Base-by-base conservation (phyloP, 1,140 invertebrate genomes). In the Caerostris extrusa region DNA sequence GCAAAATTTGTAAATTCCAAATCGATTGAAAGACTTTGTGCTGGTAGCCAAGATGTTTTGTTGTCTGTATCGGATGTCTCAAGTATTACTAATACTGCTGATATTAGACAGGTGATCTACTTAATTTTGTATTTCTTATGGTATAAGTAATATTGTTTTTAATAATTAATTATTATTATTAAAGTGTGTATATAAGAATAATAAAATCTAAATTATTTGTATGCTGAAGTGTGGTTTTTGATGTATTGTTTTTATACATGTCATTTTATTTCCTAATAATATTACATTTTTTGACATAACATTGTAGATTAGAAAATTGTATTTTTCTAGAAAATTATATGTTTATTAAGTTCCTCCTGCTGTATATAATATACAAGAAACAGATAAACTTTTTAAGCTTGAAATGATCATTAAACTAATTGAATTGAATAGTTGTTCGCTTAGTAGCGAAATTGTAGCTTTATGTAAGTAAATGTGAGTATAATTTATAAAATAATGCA, bases 61-160 rank as follows among this genome's bases (percentile, higher is more conserved):
- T 19, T 17, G 17, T 10, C 34, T 12, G 19, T 56, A 10, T 12
- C 19, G 77, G 92, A 93, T 88, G 64, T 89, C 5, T 93, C 92
- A 61, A 64, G 12, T 57, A 61, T 89, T 61, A 89, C 53, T 71
- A 8, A 6, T 14, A n/a, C 14, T 61, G 6, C 34, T 81, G 92
- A 93, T 89, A 88, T 89, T 8, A 93, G 89, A 67, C 92, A 93
- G 92, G 92, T 93, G 58, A 19, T 88, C 7, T 50, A 10, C 34
- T 88, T 14, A 50, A 14, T 57, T 50, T 81, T 60, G 17, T 81
- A 53, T 53, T 6, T 7, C 7, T 81, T 53, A 10, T 81, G 50
- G 14, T 7, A 10, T 50, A 81, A 53, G 10, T 50, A 50, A 10
- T n/a, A 77, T 77, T 77, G 14, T 3, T 6, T 83, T 50, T 83